Conservation (phyloP, 2,113 vertebrate genomes). For the Marmota monax region DNA sequence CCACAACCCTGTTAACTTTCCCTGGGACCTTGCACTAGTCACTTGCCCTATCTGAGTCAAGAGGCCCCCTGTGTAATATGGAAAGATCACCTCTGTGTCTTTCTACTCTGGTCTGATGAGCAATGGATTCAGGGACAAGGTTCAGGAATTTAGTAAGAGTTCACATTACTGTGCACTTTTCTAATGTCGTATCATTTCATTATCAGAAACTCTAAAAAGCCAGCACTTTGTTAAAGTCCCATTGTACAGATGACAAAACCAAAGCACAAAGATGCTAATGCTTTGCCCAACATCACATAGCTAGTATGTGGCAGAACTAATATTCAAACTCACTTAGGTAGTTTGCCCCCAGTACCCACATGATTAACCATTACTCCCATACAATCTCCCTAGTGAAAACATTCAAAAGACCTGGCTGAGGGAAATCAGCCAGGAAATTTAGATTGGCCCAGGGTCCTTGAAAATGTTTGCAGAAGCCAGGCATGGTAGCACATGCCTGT, state of each 20-base stretch:
- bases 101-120: background rate
- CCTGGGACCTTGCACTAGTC: background rate
- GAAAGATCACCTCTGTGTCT: background rate
- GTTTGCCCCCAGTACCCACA: background rate
- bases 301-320: background rate
- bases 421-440: background rate
- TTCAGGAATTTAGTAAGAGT: background rate
- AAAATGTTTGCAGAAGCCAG: background rate
- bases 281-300: background rate
- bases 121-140: background rate
- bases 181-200: background rate
- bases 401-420: background rate
- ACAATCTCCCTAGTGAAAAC: background rate
- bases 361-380: background rate
- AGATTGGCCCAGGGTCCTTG: background rate
- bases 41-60: background rate
- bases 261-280: background rate
- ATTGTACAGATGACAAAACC: slow-evolving; percentile 25
- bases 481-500: too few relatives aligned
- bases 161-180: background rate
- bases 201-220: background rate
- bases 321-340: background rate
- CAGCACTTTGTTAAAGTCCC: background rate
- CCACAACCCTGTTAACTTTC: background rate
- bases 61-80: background rate